These are phyloP conservation scores for Bimastos eiseni DNA, from an alignment of 2,888 invertebrate species.

Conservation along the genomic window DNA sequence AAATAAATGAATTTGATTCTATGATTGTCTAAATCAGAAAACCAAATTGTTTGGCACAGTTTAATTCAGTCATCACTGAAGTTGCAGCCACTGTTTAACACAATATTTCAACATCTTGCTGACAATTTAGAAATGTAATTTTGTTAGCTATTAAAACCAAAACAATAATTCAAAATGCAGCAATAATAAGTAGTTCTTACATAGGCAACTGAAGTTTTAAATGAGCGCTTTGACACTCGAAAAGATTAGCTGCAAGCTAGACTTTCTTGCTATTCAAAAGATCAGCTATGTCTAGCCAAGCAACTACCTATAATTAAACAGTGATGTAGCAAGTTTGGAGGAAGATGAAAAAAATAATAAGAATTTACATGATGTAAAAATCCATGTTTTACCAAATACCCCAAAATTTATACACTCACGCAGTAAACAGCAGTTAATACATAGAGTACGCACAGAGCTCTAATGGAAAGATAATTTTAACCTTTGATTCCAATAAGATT, in stretches of 20 bases:
- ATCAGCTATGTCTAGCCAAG: not conserved
- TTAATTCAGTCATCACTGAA: no score
- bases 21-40: no score
- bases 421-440: not conserved
- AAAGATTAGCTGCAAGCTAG: no score
- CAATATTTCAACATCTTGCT: not conserved
- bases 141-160: not conserved
- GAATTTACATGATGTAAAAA: no score
- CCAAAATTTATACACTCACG: no score
- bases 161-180: not conserved
- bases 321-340: no score
- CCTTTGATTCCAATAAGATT: not conserved
- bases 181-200: not conserved
- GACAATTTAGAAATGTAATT: not conserved
- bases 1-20: no score
- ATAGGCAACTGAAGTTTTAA: not conserved
- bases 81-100: no score
- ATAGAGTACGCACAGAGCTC: not conserved
- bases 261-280: not conserved
- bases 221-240: not conserved
- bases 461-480: not conserved
- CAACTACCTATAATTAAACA: no score
- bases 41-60: no score
- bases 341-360: no score
- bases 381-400: no score